phyloP scores from a whole-genome alignment of 30 jellyfish, hydroid and myxozoan species.

The Pelagia noctiluca region DNA sequence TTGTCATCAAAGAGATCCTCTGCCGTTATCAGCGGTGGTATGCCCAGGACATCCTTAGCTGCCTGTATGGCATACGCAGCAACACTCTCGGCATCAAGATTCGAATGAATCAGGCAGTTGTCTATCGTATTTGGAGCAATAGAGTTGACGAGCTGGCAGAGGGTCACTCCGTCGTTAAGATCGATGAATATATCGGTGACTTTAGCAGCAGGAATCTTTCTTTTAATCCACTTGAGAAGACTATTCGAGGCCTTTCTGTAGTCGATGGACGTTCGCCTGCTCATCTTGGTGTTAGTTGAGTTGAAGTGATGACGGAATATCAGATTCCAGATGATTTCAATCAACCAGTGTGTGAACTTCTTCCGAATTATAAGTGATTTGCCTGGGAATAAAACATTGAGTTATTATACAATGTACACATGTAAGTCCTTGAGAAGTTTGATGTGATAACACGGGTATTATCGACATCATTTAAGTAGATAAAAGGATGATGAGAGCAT shows the following conservation, averaged over 20 bases:
- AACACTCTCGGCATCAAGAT: slow-evolving; percentile 58
- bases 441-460: too few relatives aligned
- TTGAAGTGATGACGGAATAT: slow-evolving; percentile 79
- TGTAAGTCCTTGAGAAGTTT: too few relatives aligned
- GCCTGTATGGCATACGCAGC: slow-evolving; percentile 76
- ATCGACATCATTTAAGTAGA: too few relatives aligned
- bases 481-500: too few relatives aligned
- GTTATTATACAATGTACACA: too few relatives aligned
- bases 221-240: slow-evolving; percentile 84
- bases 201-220: slow-evolving; percentile 68
- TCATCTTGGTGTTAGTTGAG: slow-evolving; percentile 41
- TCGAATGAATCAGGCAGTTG: slow-evolving; percentile 31
- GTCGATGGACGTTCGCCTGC: slow-evolving; percentile 50
- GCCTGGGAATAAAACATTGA: slow-evolving; percentile 30
- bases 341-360: slow-evolving; percentile 62
- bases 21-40: slow-evolving; percentile 79
- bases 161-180: slow-evolving; percentile 72
- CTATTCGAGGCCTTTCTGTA: slow-evolving; percentile 78
- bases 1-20: slow-evolving; percentile 71
- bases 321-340: slow-evolving; percentile 73
- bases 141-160: slow-evolving; percentile 80
- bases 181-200: slow-evolving; percentile 57
- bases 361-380: slow-evolving; percentile 49
- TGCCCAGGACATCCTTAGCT: slow-evolving; percentile 92
- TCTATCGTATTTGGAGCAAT: slow-evolving; percentile 82